phyloP scores from a whole-genome alignment of 2,888 invertebrate genomes.

The Mesodorylaimus sp. region DNA sequence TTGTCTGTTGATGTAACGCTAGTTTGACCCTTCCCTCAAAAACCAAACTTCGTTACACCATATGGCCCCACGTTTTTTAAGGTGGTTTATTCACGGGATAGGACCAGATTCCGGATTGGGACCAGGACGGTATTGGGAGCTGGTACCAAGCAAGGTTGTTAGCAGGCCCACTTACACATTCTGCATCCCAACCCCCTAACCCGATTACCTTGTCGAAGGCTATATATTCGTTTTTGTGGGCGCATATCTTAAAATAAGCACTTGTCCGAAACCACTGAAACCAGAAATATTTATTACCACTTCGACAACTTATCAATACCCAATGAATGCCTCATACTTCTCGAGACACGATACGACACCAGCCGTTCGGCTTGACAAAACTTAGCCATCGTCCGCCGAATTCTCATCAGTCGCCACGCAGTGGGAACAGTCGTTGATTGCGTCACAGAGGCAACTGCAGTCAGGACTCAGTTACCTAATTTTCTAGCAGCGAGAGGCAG shows the following conservation, averaged over 20 bases:
- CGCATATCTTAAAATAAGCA: conserved; percentile 80
- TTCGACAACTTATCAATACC: neutral
- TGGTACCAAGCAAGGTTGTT: no score
- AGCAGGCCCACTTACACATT: neutral
- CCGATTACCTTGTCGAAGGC: conserved; percentile 40
- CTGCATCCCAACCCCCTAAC: no score
- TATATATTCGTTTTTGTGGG: conserved; percentile 69
- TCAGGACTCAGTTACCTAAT: neutral
- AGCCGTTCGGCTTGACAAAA: neutral
- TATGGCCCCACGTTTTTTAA: neutral
- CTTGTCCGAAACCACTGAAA: conserved; percentile 90
- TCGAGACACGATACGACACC: neutral
- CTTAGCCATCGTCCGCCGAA: conserved; percentile 11
- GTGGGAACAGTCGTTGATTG: conserved; percentile 66
- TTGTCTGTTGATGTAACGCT: no score
- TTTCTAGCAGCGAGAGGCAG: conserved; percentile 18
- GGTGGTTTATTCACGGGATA: no score
- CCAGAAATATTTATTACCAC: neutral
- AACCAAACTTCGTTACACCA: no score
- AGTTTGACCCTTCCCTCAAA: no score
- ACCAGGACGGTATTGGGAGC: no score
- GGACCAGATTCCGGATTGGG: no score
- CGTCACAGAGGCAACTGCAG: conserved; percentile 34
- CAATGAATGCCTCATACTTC: neutral
- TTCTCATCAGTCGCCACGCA: conserved; percentile 45